phyloP scores from a whole-genome alignment of 2,888 invertebrate genomes.

The Drosophila rubida region DNA sequence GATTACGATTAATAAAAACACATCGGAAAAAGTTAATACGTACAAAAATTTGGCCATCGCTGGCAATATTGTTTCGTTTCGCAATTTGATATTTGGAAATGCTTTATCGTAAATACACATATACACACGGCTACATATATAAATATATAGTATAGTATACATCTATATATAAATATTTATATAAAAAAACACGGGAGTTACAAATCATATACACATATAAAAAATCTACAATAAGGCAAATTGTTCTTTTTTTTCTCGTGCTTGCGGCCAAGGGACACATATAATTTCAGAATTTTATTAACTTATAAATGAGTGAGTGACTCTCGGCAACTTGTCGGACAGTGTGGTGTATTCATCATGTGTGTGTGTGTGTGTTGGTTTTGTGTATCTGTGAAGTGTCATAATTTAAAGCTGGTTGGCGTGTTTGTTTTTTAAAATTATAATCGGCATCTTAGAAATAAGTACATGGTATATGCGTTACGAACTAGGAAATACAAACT shows the following conservation, averaged over 20 bases:
- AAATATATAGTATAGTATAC: slow-evolving; percentile 57
- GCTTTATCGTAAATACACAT: slow-evolving; percentile 38
- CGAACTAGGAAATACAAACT: slow-evolving; percentile 53
- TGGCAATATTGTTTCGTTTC: slow-evolving; percentile 29
- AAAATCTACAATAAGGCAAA: slow-evolving; percentile 75
- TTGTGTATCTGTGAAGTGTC: slow-evolving; percentile 14
- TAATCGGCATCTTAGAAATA: slow-evolving; percentile 60
- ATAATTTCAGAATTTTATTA: not conserved
- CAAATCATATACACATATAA: slow-evolving; percentile 73
- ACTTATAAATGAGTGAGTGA: slow-evolving; percentile 8
- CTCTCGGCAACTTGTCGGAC: not conserved
- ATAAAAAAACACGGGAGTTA: slow-evolving; percentile 49
- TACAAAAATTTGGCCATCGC: slow-evolving; percentile 42
- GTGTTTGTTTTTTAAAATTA: slow-evolving; percentile 43
- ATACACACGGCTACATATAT: slow-evolving; percentile 40
- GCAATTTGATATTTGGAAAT: slow-evolving; percentile 56
- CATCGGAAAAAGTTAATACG: slow-evolving; percentile 47
- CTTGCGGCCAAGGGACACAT: slow-evolving; percentile 8
- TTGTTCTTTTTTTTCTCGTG: slow-evolving; percentile 10
- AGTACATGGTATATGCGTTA: slow-evolving; percentile 70
- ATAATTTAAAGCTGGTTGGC: slow-evolving; percentile 27
- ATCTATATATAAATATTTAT: slow-evolving; percentile 60
- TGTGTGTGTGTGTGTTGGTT: not conserved
- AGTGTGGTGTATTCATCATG: slow-evolving; percentile 1
- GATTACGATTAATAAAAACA: slow-evolving; percentile 23